Base-by-base conservation (phyloP, 2,888 invertebrate genomes). In the Apodemia zela region DNA sequence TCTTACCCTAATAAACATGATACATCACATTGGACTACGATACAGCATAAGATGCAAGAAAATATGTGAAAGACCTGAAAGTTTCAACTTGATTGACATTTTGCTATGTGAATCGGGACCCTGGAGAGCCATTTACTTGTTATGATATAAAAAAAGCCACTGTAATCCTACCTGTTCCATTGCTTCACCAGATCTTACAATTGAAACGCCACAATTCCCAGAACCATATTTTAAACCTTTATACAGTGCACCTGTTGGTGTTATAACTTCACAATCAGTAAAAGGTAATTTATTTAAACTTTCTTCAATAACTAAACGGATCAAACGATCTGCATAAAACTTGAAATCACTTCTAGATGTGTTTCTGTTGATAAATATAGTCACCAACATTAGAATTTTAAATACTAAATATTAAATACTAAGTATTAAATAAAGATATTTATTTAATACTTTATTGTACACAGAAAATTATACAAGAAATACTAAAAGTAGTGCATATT, bases 151-250 rank as follows among this genome's bases (percentile, higher is more conserved):
- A 29, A 29, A 29, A 29, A 29, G 29, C 3, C 33, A 33, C 3
- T 33, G 5, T 8, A 33, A 33, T 6, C 60, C n/a, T 60, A 94
- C 94, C 89, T 96, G 96, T 82, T 98, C 98, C 98, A 98, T 98
- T n/a, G 98, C 98, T 80, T 98, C 98, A 45, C 97, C 97, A 35
- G 97, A 97, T 64, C 97, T 93, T 58, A 99, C 98, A 77, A 99
- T 98, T 66, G 98, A 98, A 8, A 99, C 99, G 3, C 99, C 99
- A 84, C 99, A 99, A 86, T 99, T 99, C 25, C 99, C 99, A 42
- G 98, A 98, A 63, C 97, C 96, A 91, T 98, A 99, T 76, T 97
- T 97, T 0, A 99, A 92, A 0, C 99, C 99, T 76, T 97, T 94
- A 79, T 99, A 99, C 49, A 94, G 90, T 11, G 96, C 96, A 61